phyloP scores from a whole-genome alignment of 2,888 invertebrate genomes.

The Thereva nobilitata region DNA sequence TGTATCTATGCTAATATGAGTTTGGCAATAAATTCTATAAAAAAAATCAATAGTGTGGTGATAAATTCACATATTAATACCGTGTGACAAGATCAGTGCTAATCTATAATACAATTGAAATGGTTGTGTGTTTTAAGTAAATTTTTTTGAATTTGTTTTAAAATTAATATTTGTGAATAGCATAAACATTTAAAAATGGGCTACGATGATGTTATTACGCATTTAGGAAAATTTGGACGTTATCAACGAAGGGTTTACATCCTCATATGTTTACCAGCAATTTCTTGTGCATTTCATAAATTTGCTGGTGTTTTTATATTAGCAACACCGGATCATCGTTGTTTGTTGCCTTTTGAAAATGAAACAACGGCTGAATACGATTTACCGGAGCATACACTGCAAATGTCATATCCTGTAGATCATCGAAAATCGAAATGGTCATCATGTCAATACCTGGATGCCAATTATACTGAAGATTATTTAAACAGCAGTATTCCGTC shows the following conservation, averaged over 20 bases:
- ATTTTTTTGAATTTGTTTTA: too few relatives aligned
- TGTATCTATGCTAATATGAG: too few relatives aligned
- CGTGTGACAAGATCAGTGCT: too few relatives aligned
- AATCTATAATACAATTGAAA: too few relatives aligned
- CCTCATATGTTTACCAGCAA: slow-evolving; percentile 70
- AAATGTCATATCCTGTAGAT: slow-evolving; percentile 63
- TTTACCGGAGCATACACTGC: slow-evolving; percentile 58
- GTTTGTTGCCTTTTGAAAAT: slow-evolving; percentile 64
- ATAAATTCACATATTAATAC: too few relatives aligned
- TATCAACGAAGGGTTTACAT: slow-evolving; percentile 72
- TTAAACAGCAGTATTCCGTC: slow-evolving; percentile 49
- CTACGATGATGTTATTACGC: slow-evolving; percentile 70
- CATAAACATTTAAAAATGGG: slow-evolving; percentile 60
- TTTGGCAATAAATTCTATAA: too few relatives aligned
- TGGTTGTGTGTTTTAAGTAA: too few relatives aligned
- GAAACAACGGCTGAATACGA: slow-evolving; percentile 48
- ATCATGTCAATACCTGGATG: slow-evolving; percentile 61
- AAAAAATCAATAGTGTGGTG: too few relatives aligned
- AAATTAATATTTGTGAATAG: too few relatives aligned
- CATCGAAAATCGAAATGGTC: slow-evolving; percentile 58
- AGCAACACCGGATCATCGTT: slow-evolving; percentile 68
- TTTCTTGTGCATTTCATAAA: slow-evolving; percentile 75
- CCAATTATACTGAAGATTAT: slow-evolving; percentile 55
- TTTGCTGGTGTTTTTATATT: slow-evolving; percentile 72
- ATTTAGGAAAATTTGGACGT: slow-evolving; percentile 71